phyloP scores from a whole-genome alignment of 2,113 vertebrate species.

The Odocoileus virginianus region DNA sequence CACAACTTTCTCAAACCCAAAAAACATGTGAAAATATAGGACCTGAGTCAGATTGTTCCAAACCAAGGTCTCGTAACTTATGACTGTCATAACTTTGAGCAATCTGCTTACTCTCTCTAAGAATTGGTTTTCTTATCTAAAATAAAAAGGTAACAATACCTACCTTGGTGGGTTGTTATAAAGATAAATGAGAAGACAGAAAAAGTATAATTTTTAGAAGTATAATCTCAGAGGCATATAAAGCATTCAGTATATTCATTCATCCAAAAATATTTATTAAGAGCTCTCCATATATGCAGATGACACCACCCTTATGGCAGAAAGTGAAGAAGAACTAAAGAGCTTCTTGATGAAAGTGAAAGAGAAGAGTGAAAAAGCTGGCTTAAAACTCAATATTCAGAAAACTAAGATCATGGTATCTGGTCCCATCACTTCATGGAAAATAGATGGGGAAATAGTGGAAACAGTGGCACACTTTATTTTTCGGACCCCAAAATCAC shows the following conservation, averaged over 20 bases:
- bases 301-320: background rate
- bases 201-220: background rate
- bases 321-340: background rate
- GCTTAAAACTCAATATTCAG: background rate
- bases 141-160: background rate
- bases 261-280: constrained; percentile 12
- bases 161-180: background rate
- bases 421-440: background rate
- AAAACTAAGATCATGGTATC: background rate
- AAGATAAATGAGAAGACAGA: constrained; percentile 19
- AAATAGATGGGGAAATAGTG: background rate
- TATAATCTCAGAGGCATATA: background rate
- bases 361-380: background rate
- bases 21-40: background rate
- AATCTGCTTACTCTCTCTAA: background rate
- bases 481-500: background rate
- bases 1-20: background rate
- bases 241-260: background rate
- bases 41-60: background rate
- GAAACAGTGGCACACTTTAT: background rate
- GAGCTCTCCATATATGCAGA: background rate
- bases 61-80: background rate
- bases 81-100: background rate
- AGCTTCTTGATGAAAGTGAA: background rate
- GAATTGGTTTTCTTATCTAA: background rate